phyloP scores from a whole-genome alignment of 2,113 vertebrate genomes.

The Onychorhynchus coronatus region DNA sequence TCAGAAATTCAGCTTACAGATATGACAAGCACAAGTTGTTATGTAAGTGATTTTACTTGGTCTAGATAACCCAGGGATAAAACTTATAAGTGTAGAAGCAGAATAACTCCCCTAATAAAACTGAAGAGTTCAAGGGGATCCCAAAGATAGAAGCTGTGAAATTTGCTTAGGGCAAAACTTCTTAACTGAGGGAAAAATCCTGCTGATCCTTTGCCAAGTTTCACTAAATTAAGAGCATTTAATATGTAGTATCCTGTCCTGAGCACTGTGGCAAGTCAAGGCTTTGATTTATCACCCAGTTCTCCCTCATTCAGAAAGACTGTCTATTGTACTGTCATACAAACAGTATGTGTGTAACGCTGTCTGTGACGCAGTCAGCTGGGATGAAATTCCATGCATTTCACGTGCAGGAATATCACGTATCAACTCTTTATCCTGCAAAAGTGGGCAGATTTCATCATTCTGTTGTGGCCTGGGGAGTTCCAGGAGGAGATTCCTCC shows the following conservation, averaged over 20 bases:
- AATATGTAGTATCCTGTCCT: background rate
- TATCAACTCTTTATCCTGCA: background rate
- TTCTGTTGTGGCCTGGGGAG: background rate
- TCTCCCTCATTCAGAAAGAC: background rate
- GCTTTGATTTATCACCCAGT: background rate
- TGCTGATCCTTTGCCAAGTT: background rate
- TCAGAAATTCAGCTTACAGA: constrained; percentile 66
- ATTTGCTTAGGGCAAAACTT: background rate
- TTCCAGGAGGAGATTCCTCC: background rate
- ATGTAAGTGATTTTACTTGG: constrained; percentile 61
- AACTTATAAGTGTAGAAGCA: background rate
- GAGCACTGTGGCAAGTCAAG: background rate
- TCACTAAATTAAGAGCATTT: background rate
- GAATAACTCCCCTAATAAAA: constrained; percentile 33
- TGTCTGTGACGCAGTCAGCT: background rate
- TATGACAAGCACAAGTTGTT: constrained; percentile 54
- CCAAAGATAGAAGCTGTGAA: constrained; percentile 29
- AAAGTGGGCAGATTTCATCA: background rate
- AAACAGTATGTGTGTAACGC: no score
- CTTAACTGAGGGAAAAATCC: background rate
- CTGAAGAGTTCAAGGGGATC: constrained; percentile 19
- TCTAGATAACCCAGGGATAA: constrained; percentile 56
- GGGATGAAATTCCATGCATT: background rate
- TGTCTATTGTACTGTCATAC: background rate
- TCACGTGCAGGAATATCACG: background rate